Base-by-base conservation (phyloP, 2,888 invertebrate species). In the Drosophila engyochracea region DNA sequence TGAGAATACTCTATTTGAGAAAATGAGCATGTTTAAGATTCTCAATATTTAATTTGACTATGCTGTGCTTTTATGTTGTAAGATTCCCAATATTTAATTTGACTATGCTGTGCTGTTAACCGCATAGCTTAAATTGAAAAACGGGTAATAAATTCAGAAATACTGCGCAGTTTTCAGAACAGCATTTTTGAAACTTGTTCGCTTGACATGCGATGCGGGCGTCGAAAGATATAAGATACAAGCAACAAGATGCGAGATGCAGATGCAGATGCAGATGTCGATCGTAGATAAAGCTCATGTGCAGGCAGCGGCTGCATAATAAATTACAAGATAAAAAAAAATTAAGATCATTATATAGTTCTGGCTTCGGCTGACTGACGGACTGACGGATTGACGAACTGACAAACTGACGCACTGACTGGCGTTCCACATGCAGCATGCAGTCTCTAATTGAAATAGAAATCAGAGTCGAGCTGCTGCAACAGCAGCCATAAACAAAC, bases 301-400 rank as follows among this genome's bases (percentile, higher is more conserved):
- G 72, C 76, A 66, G 68, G 69, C 54, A 65, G 67, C 57, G 69
- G 65, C 75, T 78, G 72, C 64, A 79, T 64, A 70, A 76, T 79
- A 79, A 76, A 81, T 81, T 65, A 72, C 57, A 62, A 67, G 60
- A 54, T 41, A 78, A 57, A 33, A 59, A 53, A 82, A 85, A 80
- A 88, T 85, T 82, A 85, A 82, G 79, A 84, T 84, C 84, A 84
- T 81, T 89, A 85, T 58, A 16, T 30, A 61, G 76, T 61, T 74
- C 79, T 54, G 52, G 9, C 53, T 9, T 25, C 51, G 63, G 16
- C 7, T 44, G 67, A 39, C 47, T 47, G 74, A 33, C 68, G 31
- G n/a, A 51, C 14, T 37, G 37, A 70, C 49, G 19, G 22, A 37
- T 22, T 16, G 44, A 67, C 49, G 25, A 49, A 67, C 51, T 57